phyloP scores from a whole-genome alignment of 64 coral and sea anemone species.

The Astreopora myriophthalma region DNA sequence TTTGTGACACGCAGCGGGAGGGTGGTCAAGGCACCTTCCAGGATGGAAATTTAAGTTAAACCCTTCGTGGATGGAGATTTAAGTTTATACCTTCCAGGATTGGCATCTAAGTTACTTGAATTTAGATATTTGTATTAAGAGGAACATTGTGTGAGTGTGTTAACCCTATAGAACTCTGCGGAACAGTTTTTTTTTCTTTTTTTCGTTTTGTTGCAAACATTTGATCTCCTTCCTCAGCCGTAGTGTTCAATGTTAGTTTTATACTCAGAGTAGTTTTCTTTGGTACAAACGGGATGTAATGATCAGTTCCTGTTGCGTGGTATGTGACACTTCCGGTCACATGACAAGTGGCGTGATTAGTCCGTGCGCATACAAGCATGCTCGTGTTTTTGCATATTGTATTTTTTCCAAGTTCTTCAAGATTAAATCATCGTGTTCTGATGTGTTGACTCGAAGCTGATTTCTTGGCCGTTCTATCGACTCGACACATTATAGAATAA shows the following conservation, averaged over 20 bases:
- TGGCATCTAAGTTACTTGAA: neutral
- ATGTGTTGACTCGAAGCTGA: too few species aligned
- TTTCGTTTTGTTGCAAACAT: too few species aligned
- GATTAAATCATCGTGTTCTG: too few species aligned
- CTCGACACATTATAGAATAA: too few species aligned
- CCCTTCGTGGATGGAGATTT: neutral
- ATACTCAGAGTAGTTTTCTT: neutral
- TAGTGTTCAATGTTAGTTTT: neutral
- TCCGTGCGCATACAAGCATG: too few species aligned
- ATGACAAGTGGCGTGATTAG: too few species aligned
- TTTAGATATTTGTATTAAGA: neutral
- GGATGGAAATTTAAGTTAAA: conserved; percentile 1
- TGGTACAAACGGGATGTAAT: neutral
- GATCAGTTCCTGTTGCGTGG: neutral
- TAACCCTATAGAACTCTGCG: neutral
- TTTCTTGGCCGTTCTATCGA: too few species aligned
- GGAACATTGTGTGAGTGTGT: neutral
- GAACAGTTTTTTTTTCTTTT: neutral
- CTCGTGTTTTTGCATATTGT: too few species aligned
- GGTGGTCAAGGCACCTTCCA: conserved; percentile 19
- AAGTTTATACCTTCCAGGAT: too few species aligned
- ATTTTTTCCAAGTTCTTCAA: too few species aligned
- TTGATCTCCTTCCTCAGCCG: neutral
- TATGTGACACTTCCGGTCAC: neutral
- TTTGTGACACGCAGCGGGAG: conserved; percentile 34